Conservation (phyloP, 2,888 invertebrate species). For the Pseudococcus viburni region DNA sequence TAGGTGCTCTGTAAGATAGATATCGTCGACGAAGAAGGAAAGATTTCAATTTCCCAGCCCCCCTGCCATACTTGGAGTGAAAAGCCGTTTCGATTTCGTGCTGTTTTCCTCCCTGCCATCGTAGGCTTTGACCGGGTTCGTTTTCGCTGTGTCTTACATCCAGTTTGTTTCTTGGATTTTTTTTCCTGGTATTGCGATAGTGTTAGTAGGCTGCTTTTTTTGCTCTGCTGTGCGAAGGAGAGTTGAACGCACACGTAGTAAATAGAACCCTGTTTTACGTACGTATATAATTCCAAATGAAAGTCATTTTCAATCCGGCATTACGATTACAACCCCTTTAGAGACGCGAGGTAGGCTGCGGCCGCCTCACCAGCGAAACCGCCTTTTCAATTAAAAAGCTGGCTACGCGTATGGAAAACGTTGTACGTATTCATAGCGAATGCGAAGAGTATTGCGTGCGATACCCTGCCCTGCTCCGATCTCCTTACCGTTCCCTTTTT, state of each 20-base stretch:
- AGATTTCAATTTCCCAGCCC: conserved; percentile 52
- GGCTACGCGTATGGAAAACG: conserved; percentile 45
- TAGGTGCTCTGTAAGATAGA: neutral
- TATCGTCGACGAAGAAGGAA: conserved; percentile 27
- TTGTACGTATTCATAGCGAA: neutral
- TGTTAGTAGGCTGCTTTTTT: neutral
- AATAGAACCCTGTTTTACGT: conserved; percentile 32
- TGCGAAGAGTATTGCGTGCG: conserved; percentile 42
- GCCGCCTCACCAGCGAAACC: conserved; percentile 58
- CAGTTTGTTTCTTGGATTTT: conserved; percentile 32
- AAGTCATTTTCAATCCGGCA: conserved; percentile 66
- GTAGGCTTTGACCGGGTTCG: neutral
- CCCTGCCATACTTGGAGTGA: neutral
- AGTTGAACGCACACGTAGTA: neutral
- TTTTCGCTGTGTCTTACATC: conserved; percentile 34
- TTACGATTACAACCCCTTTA: conserved; percentile 66
- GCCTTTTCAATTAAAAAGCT: conserved; percentile 66
- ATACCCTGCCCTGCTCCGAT: neutral
- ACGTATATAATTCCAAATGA: conserved; percentile 65
- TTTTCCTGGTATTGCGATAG: neutral
- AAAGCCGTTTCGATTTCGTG: conserved; percentile 20
- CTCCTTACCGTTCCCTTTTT: conserved; percentile 20
- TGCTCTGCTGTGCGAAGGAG: neutral
- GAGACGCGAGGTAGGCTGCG: conserved; percentile 25
- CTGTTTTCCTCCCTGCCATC: neutral